Conservation (phyloP, 2,113 vertebrate genomes). For the Atlantisia rogersi region DNA sequence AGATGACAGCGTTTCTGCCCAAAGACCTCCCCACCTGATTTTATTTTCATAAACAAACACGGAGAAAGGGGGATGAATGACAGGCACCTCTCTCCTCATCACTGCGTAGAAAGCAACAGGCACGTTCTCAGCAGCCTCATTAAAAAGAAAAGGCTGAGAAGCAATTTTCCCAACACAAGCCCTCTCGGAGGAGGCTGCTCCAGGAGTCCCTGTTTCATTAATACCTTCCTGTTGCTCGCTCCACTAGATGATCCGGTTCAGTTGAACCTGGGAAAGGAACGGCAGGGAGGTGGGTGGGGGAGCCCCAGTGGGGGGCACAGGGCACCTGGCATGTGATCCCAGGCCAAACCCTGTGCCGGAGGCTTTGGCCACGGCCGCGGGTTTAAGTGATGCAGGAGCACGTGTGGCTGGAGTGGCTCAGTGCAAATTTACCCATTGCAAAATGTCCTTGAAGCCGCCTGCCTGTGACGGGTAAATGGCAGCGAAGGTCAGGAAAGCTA, state of each 20-base stretch:
- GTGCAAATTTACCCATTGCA: background rate
- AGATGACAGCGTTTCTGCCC: background rate
- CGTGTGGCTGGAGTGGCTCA: background rate
- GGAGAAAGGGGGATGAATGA: background rate
- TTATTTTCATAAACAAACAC: background rate
- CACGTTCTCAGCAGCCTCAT: background rate
- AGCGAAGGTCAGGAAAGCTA: conserved; percentile 75
- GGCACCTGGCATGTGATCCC: background rate
- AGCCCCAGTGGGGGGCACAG: background rate
- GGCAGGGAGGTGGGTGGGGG: background rate
- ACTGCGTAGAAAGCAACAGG: background rate
- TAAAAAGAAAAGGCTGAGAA: background rate
- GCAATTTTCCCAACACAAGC: background rate
- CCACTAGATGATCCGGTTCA: background rate
- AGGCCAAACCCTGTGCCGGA: background rate
- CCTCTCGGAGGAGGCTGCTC: background rate
- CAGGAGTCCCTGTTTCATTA: background rate
- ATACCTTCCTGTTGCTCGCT: background rate
- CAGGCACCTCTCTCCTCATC: background rate
- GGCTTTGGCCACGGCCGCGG: background rate
- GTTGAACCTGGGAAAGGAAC: background rate
- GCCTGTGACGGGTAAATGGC: conserved; percentile 47
- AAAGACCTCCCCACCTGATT: background rate
- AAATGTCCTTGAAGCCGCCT: conserved; percentile 63
- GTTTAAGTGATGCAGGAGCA: conserved; percentile 62